These are phyloP conservation scores for Numida meleagris DNA, from an alignment of 2,113 vertebrate genomes.

Conservation along the genomic window DNA sequence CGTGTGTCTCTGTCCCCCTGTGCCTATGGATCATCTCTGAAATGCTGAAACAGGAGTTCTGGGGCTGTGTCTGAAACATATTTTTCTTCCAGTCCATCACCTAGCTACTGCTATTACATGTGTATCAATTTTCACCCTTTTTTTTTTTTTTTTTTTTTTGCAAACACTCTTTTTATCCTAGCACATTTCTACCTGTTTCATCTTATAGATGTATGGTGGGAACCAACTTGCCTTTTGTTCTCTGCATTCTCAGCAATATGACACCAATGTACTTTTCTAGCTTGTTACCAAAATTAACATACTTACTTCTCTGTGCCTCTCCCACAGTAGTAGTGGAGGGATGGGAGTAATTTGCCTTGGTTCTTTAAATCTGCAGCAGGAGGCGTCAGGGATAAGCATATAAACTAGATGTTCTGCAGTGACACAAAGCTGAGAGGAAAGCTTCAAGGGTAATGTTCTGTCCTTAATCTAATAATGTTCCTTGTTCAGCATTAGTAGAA, in stretches of 20 bases:
- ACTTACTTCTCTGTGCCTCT: constrained; percentile 6
- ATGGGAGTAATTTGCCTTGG: constrained; percentile 18
- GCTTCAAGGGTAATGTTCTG: constrained; percentile 55
- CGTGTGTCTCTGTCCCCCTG: not conserved
- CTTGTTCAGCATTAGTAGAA: constrained; percentile 50
- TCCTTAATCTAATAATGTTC: constrained; percentile 61
- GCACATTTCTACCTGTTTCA: not conserved
- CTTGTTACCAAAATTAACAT: not conserved
- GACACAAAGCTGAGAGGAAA: constrained; percentile 31
- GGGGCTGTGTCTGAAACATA: not conserved
- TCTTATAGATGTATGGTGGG: constrained; percentile 37
- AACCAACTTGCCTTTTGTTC: constrained; percentile 34
- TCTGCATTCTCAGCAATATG: constrained; percentile 5
- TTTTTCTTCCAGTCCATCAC: not conserved
- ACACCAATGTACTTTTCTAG: constrained; percentile 13
- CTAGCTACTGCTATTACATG: not conserved
- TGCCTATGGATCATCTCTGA: not conserved
- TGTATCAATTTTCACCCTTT: constrained; percentile 30
- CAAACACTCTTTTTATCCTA: constrained; percentile 12
- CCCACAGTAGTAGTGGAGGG: not conserved
- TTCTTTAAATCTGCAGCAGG: constrained; percentile 22
- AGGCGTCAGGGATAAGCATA: not conserved
- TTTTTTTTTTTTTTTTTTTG: not conserved
- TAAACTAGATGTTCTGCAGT: constrained; percentile 30
- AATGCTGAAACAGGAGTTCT: not conserved